These are phyloP conservation scores for Corvus hawaiiensis DNA, from an alignment of 2,113 vertebrate genomes.

Conservation along the genomic window DNA sequence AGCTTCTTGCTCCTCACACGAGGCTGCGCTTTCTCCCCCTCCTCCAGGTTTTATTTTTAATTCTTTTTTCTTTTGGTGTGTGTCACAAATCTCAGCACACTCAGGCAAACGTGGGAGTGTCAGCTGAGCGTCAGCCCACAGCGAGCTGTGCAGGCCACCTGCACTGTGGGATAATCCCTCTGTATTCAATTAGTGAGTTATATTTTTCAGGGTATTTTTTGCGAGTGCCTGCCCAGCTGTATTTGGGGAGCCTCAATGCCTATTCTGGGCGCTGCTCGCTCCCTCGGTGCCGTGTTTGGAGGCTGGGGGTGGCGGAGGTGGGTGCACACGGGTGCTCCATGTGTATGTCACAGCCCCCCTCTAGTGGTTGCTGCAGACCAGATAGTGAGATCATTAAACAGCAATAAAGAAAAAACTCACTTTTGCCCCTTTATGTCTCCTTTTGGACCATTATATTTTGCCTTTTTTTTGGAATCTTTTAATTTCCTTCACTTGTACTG, in stretches of 20 bases:
- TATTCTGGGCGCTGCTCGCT: accelerated
- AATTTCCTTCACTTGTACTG: not conserved
- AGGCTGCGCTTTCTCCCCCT: not conserved
- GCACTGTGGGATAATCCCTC: not conserved
- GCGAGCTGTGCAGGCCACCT: not conserved
- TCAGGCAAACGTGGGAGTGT: not conserved
- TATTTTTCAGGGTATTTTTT: not conserved
- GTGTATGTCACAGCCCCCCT: not conserved
- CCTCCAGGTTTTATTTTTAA: not conserved
- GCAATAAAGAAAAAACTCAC: not conserved
- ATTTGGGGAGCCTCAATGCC: not conserved
- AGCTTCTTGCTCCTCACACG: not conserved
- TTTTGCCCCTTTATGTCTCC: not conserved
- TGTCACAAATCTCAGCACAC: not conserved
- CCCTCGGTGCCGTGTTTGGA: accelerated
- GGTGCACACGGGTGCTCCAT: not conserved
- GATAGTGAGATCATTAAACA: not conserved
- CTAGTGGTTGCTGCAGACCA: not conserved
- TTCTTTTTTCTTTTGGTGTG: not conserved
- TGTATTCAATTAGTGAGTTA: not conserved
- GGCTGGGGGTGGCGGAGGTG: not conserved
- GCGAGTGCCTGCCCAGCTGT: not conserved
- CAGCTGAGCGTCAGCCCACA: not conserved
- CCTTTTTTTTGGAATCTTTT: not conserved
- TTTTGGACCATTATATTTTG: not conserved